Percentiles rank a stretch among this genome's conserved stretches.
phyloP scores from a whole-genome alignment of 2,797 vertebrate genomes.

The Falco berigora region DNA sequence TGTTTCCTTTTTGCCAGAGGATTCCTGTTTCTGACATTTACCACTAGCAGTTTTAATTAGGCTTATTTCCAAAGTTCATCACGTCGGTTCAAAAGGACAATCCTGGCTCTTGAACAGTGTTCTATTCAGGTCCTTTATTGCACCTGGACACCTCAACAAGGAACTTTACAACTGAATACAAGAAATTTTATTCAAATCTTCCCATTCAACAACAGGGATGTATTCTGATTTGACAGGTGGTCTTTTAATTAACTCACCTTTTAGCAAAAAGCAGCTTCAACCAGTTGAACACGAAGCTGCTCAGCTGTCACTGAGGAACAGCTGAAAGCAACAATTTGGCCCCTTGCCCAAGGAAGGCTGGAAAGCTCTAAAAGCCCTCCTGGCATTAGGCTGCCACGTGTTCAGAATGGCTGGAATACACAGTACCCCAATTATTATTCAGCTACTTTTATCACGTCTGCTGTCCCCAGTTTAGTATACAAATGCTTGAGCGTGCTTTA shows the following conservation, averaged over 20 bases:
- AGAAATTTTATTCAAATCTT: background rate
- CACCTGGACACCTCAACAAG: background rate
- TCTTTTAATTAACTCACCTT: constrained; percentile 23
- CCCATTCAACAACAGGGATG: background rate
- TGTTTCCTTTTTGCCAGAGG: constrained; percentile 3
- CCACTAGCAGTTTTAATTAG: background rate
- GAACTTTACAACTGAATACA: background rate
- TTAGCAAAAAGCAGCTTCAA: background rate
- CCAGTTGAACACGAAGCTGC: background rate
- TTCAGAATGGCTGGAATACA: constrained; percentile 1
- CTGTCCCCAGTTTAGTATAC: background rate
- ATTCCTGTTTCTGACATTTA: background rate
- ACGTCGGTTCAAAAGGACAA: background rate
- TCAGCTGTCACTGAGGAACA: constrained; percentile 8
- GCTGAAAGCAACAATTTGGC: constrained; percentile 13
- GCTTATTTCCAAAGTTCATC: background rate
- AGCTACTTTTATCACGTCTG: constrained; percentile 12
- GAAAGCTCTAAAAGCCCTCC: constrained; percentile 40
- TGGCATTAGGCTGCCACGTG: constrained; percentile 45
- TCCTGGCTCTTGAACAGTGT: background rate
- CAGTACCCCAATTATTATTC: constrained; percentile 41
- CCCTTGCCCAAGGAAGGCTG: background rate
- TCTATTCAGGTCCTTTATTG: background rate
- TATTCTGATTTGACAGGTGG: background rate
- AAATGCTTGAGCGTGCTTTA: background rate